Conservation (phyloP, 2,888 invertebrate species). For the Drosophila nr. medialis region DNA sequence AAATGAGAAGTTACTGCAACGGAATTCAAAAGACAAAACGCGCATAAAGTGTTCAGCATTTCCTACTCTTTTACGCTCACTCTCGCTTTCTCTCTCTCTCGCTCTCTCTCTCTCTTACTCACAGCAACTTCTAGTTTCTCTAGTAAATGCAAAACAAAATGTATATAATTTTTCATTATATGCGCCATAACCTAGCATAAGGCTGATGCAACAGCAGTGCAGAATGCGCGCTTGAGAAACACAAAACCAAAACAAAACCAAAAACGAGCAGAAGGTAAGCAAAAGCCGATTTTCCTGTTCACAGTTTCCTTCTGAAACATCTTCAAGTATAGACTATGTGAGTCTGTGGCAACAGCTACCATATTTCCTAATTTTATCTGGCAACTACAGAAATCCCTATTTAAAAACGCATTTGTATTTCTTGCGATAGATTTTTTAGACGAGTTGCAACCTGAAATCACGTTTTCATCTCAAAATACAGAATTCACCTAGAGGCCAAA, state of each 20-base stretch:
- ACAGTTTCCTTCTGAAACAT: conserved; percentile 3
- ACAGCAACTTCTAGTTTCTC: not conserved
- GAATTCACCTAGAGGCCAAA: not conserved
- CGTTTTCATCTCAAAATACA: not conserved
- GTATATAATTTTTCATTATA: conserved; percentile 51
- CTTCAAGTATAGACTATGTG: not conserved
- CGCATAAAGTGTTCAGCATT: conserved; percentile 49
- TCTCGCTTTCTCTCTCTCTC: not conserved
- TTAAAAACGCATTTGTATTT: not conserved
- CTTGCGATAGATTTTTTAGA: too few relatives aligned
- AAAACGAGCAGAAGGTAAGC: conserved; percentile 14
- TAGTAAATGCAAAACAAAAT: conserved; percentile 47
- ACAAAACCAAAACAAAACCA: conserved; percentile 40
- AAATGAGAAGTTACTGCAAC: conserved; percentile 55
- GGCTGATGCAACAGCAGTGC: not conserved
- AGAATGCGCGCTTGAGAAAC: conserved; percentile 10
- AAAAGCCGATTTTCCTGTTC: not conserved
- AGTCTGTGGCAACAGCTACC: not conserved
- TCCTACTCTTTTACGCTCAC: conserved; percentile 16
- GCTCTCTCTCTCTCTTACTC: not conserved
- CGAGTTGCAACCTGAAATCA: not conserved
- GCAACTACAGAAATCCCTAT: not conserved
- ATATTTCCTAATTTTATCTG: not conserved
- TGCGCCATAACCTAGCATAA: conserved; percentile 15
- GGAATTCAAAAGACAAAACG: conserved; percentile 55